phyloP scores from a whole-genome alignment of 2,888 invertebrate species.

The Scaptomyza cyrtandrae region DNA sequence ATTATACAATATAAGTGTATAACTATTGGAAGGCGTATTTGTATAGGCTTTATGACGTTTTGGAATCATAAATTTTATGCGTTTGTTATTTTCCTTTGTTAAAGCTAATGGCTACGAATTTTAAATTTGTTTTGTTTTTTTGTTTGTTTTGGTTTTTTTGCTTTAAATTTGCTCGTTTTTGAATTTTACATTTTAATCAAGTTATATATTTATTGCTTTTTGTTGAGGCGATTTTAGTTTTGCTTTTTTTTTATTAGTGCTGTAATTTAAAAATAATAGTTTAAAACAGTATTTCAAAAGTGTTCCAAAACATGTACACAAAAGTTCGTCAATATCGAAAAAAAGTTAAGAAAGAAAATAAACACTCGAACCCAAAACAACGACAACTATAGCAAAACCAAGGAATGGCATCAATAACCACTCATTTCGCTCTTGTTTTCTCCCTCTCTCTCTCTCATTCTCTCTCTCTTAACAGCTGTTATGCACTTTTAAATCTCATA shows the following conservation, averaged over 20 bases:
- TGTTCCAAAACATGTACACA: conserved; percentile 24
- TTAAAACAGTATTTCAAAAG: conserved; percentile 17
- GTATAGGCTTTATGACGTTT: conserved; percentile 67
- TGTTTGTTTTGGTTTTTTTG: conserved; percentile 7
- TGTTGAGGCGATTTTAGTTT: conserved; percentile 45
- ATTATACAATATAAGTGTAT: conserved; percentile 54
- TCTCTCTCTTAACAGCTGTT: conserved; percentile 36
- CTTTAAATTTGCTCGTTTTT: conserved; percentile 15
- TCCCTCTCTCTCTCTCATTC: conserved; percentile 17
- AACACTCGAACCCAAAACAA: conserved; percentile 27
- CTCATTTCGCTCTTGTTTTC: neutral
- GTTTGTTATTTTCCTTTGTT: conserved; percentile 40
- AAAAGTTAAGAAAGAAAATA: conserved; percentile 1
- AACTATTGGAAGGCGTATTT: conserved; percentile 77
- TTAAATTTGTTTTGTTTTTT: conserved; percentile 9
- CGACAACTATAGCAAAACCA: conserved; percentile 38
- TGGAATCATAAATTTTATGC: conserved; percentile 57
- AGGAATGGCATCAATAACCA: conserved; percentile 13
- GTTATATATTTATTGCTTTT: conserved; percentile 52
- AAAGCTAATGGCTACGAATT: conserved; percentile 72
- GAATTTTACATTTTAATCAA: conserved; percentile 14
- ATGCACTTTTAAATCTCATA: conserved; percentile 18
- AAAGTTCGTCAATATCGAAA: conserved; percentile 25
- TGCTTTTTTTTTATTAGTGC: conserved; percentile 33
- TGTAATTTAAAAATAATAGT: conserved; percentile 40